These are phyloP conservation scores for Leptatherina wallacei DNA, from an alignment of 2,797 vertebrate genomes.

Conservation along the genomic window DNA sequence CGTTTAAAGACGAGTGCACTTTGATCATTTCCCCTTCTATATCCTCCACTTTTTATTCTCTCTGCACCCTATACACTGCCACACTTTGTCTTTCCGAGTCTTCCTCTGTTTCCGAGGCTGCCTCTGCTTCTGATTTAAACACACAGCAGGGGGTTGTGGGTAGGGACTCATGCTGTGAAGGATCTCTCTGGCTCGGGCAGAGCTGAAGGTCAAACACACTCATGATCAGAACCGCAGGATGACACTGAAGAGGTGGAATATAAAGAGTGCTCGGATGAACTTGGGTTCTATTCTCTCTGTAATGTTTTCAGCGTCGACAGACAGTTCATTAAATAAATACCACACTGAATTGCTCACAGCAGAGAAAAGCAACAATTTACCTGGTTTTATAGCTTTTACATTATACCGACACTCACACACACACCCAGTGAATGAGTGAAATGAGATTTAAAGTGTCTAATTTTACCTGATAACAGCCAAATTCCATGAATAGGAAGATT, in stretches of 20 bases:
- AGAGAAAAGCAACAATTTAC: not conserved
- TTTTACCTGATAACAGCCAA: not conserved
- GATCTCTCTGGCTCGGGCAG: conserved; percentile 75
- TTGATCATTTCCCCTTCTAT: conserved; percentile 53
- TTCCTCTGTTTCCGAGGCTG: conserved; percentile 50
- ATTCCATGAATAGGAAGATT: not conserved
- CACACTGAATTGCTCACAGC: conserved; percentile 3
- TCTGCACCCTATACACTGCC: conserved; percentile 21
- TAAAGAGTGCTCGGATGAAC: conserved; percentile 46
- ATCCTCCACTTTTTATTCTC: conserved; percentile 39
- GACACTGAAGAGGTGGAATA: conserved; percentile 60
- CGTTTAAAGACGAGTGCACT: conserved; percentile 45
- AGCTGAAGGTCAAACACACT: conserved; percentile 81
- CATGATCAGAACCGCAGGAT: conserved; percentile 70
- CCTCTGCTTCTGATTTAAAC: conserved; percentile 74
- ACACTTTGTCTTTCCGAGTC: conserved; percentile 47
- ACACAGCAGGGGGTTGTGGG: conserved; percentile 72
- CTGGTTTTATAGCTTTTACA: not conserved
- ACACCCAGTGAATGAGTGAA: not conserved
- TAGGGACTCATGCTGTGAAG: conserved; percentile 77
- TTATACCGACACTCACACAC: not conserved
- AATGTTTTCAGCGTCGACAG: conserved; percentile 12
- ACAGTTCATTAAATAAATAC: conserved; percentile 32
- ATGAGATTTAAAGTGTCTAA: not conserved
- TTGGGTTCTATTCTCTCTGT: conserved; percentile 37